Conservation (phyloP, 2,113 vertebrate species). For the Gavialis gangeticus region DNA sequence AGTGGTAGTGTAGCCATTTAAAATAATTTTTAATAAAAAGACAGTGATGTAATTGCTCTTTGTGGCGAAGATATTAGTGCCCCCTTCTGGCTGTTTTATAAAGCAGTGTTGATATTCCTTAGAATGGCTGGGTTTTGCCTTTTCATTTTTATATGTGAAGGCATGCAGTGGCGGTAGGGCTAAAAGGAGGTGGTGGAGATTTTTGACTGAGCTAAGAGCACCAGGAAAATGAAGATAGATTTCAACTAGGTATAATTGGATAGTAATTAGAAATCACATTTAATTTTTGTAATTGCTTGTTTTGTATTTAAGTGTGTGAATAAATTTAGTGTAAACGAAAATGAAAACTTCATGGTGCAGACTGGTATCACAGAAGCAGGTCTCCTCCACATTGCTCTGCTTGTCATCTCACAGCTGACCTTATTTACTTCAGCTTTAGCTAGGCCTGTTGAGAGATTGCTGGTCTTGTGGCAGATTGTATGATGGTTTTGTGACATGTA, state of each 20-base stretch:
- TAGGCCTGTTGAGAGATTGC: not conserved
- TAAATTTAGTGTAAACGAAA: not conserved
- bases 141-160: not conserved
- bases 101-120: not conserved
- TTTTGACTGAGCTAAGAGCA: not conserved
- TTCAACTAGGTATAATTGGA: not conserved
- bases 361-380: not conserved
- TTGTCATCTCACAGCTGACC: not conserved
- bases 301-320: not conserved
- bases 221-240: not conserved
- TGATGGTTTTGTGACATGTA: not conserved
- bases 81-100: not conserved
- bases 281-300: not conserved
- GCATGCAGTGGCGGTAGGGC: not conserved
- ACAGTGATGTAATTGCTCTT: not conserved
- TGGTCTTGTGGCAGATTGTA: not conserved
- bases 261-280: not conserved
- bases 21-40: not conserved
- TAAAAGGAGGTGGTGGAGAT: not conserved
- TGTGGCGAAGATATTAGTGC: not conserved
- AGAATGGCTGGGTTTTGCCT: not conserved
- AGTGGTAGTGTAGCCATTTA: not conserved
- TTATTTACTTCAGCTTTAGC: not conserved
- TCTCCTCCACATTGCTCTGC: not conserved
- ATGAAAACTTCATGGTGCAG: not conserved